Base-by-base conservation (phyloP, 2,888 invertebrate genomes). In the Macrophya annulata region DNA sequence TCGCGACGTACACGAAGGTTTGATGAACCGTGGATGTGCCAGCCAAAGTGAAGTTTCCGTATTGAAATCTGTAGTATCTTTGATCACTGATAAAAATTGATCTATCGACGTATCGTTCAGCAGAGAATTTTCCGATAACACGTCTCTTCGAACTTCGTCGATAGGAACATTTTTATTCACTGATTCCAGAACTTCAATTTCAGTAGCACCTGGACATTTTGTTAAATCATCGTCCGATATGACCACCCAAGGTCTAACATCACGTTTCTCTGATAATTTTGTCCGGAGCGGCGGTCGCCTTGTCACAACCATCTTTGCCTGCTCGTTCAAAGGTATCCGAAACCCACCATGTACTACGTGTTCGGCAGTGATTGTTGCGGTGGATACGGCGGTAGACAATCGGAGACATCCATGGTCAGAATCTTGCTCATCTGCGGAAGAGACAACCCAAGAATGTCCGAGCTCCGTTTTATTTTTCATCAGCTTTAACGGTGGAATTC, bases 21-120 rank as follows among this genome's bases (percentile, higher is more conserved):
- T 72, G 43, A 72, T 43, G 72, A 72, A 72, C n/a, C 43, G 72
- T n/a, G n/a, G 72, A 40, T 40, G 43, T 25, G 72, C 3, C 5
- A 72, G 40, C 72, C 72, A 72, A 43, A 72, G 43, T 12, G 72
- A 17, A 4, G 72, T 43, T n/a, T 6, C 72, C 4, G 72, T 72
- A 25, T 40, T 6, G n/a, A 72, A 72, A n/a, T 43, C 6, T 12
- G 72, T 43, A 10, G 40, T 72, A 0, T 72, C n/a, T 3, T 72
- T 37, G 43, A 72, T n/a, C 12, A 72, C 43, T n/a, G 37, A n/a
- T 43, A 72, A n/a, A 72, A 72, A 72, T 37, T 25, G 12, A 68
- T 68, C 31, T 68, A 68, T 37, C 12, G 68, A 37, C 17, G 68
- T 37, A 37, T 68, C 68, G 21, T 68, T 68, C 68, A 68, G 37